Evolutionary conservation across 2,113 vertebrate species (phyloP).

Genomic region (Irena cyanogastra): DNA sequence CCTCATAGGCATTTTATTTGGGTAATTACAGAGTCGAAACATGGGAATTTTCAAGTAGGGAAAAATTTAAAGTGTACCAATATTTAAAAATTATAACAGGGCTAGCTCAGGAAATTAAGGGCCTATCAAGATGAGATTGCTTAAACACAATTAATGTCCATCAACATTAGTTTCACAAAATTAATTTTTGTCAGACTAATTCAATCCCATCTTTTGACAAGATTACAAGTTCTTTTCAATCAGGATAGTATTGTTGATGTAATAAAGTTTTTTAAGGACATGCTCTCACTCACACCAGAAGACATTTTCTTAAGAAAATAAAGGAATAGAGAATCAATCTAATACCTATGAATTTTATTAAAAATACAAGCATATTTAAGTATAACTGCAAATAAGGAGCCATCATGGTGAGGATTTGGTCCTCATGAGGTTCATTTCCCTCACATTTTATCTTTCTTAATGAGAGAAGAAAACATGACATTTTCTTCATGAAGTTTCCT

Average conservation of each 20-base stretch:
- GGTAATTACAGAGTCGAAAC: neutral
- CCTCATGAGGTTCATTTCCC: neutral
- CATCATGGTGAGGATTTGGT: neutral
- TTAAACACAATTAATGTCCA: neutral
- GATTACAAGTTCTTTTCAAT: slow-evolving; percentile 2
- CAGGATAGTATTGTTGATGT: neutral
- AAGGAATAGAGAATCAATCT: neutral
- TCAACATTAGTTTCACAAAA: neutral
- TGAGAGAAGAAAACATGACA: neutral
- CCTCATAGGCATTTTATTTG: neutral
- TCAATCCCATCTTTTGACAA: slow-evolving; percentile 1
- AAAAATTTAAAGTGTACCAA: neutral
- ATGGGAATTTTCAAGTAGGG: neutral
- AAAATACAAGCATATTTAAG: neutral
- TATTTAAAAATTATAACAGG: neutral
- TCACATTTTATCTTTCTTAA: neutral
- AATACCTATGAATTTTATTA: neutral
- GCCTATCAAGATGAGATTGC: neutral
- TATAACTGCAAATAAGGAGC: neutral
- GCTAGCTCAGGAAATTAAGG: neutral
- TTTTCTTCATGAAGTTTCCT: neutral
- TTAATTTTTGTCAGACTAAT: slow-evolving; percentile 7
- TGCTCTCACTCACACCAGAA: neutral
- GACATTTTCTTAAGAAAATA: neutral
- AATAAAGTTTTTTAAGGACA: neutral